A percentile compares a stretch with the other conserved stretches of the same genome.
Conservation (phyloP, 2,888 invertebrate species). For the Pilophorus perplexus region DNA sequence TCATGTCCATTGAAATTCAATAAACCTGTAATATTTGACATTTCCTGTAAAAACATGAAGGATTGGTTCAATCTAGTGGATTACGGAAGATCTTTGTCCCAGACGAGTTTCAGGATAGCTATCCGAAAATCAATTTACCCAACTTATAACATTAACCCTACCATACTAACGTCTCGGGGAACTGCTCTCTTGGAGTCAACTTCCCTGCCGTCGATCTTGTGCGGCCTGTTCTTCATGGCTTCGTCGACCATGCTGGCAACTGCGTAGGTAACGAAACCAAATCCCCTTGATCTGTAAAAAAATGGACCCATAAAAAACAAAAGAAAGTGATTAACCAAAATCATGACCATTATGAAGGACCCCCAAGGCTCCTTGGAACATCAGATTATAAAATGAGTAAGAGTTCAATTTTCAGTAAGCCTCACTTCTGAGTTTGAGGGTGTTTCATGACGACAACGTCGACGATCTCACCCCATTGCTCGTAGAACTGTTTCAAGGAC, state of each 20-base stretch:
- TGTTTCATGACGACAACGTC: conserved; percentile 98
- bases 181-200: conserved; percentile 98
- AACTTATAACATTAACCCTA: too few relatives aligned
- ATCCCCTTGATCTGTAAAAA: conserved; percentile 76
- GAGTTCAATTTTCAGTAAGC: conserved; percentile 2
- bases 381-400: too few relatives aligned
- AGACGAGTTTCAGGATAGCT: too few relatives aligned
- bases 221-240: conserved; percentile 71
- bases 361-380: too few relatives aligned
- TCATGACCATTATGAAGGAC: too few relatives aligned
- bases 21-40: too few relatives aligned
- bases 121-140: too few relatives aligned
- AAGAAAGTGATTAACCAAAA: too few relatives aligned
- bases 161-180: conserved; percentile 63
- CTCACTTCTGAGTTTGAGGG: conserved; percentile 73
- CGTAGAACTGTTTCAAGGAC: conserved; percentile 87
- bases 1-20: too few relatives aligned
- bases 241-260: conserved; percentile 92
- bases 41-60: too few relatives aligned
- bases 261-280: conserved; percentile 97
- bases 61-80: too few relatives aligned
- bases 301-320: neutral
- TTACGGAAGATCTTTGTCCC: too few relatives aligned
- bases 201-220: conserved; percentile 65
- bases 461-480: conserved; percentile 95